Conservation (phyloP, 64 coral and sea anemone genomes). For the Montipora capricornis region DNA sequence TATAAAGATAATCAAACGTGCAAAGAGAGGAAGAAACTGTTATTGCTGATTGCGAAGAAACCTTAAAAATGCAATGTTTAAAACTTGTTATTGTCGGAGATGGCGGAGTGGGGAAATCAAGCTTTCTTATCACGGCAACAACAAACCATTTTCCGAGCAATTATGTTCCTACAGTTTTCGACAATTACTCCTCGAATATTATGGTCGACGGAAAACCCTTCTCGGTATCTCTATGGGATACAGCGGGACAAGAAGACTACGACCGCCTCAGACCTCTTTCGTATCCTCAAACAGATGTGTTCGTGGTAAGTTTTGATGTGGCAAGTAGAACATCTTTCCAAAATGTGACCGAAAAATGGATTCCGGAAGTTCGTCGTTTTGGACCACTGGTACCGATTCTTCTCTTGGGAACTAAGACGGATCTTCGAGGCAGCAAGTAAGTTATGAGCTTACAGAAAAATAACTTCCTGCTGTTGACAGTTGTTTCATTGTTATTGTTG, state of each 20-base stretch:
- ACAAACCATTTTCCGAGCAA: conserved; percentile 73
- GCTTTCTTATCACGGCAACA: conserved; percentile 59
- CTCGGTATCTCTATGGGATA: conserved; percentile 78
- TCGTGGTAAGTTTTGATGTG: conserved; percentile 96
- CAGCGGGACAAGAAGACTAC: conserved; percentile 92
- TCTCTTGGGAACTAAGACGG: conserved; percentile 90
- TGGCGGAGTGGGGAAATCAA: conserved; percentile 81
- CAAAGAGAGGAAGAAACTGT: too few relatives aligned
- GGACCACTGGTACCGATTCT: conserved; percentile 65
- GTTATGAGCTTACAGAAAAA: not conserved
- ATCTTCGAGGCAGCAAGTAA: conserved; percentile 76
- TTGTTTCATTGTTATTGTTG: too few relatives aligned
- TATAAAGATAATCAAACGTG: not conserved
- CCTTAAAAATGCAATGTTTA: conserved; percentile 21
- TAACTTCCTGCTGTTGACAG: not conserved
- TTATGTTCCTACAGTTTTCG: conserved; percentile 96
- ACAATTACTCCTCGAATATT: conserved; percentile 67
- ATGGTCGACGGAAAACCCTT: conserved; percentile 46
- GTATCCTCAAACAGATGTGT: conserved; percentile 87
- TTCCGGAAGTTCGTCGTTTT: conserved; percentile 79
- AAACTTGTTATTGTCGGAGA: conserved; percentile 89
- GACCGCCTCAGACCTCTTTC: conserved; percentile 87
- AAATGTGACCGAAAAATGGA: conserved; percentile 80
- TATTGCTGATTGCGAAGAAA: not conserved
- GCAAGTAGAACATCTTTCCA: conserved; percentile 77